Evolutionary conservation across 2,888 invertebrate species (phyloP).

Genomic region (Junonia oenone): DNA sequence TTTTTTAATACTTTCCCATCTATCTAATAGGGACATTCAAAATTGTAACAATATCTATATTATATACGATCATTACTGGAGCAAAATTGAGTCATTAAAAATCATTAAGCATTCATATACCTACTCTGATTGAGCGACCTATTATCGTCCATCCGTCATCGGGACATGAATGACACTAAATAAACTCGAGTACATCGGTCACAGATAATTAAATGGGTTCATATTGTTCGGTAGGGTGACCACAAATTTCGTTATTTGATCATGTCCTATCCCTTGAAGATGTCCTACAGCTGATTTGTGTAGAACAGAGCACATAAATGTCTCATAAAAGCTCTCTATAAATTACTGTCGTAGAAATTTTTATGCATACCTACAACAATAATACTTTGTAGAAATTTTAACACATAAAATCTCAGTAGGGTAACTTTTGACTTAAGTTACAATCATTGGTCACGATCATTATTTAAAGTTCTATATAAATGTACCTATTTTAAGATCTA

Average conservation of each 20-base stretch:
- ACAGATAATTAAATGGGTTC: conserved; percentile 58
- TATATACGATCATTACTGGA: conserved; percentile 1
- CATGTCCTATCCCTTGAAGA: too few relatives aligned
- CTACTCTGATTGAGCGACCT: conserved; percentile 23
- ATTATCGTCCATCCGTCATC: conserved; percentile 40
- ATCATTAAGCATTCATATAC: conserved; percentile 16
- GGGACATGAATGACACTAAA: conserved; percentile 51
- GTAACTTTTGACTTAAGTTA: too few relatives aligned
- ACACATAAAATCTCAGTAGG: too few relatives aligned
- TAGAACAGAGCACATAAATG: background rate
- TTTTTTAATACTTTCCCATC: background rate
- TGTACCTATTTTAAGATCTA: too few relatives aligned
- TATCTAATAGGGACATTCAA: background rate
- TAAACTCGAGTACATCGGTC: conserved; percentile 61
- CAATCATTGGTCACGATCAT: too few relatives aligned
- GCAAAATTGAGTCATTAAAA: conserved; percentile 8
- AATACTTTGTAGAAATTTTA: too few relatives aligned
- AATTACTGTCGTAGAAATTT: too few relatives aligned
- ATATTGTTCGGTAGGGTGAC: conserved; percentile 48
- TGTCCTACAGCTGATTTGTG: too few relatives aligned
- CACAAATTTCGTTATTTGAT: too few relatives aligned
- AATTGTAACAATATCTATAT: background rate
- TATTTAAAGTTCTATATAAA: too few relatives aligned
- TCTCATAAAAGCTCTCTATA: too few relatives aligned
- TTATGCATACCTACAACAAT: too few relatives aligned